These are phyloP conservation scores for Oasisia sp. DNA, from an alignment of 2,888 invertebrate species.

Conservation along the genomic window DNA sequence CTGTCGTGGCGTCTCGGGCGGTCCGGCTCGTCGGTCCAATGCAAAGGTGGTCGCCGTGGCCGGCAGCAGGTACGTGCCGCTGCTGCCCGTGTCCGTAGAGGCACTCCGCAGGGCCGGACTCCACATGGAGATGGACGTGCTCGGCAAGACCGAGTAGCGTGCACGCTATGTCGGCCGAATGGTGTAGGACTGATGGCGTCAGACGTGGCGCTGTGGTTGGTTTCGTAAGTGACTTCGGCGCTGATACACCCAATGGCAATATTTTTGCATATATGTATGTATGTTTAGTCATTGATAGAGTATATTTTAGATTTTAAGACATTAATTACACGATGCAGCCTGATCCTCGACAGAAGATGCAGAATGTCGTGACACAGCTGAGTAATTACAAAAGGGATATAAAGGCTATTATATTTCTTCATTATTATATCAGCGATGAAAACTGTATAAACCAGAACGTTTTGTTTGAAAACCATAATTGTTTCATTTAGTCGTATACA, in stretches of 20 bases:
- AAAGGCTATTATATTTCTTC: too few species aligned
- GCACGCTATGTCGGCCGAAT: background rate
- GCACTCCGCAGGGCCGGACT: background rate
- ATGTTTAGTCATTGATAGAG: background rate
- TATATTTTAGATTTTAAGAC: background rate
- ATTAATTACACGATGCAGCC: too few species aligned
- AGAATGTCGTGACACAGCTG: too few species aligned
- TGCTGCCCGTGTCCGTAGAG: background rate
- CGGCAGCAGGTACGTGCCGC: background rate
- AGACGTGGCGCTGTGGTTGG: background rate
- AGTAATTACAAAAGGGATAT: too few species aligned
- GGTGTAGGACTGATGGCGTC: background rate
- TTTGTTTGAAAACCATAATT: too few species aligned
- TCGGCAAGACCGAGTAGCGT: background rate
- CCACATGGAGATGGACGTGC: background rate
- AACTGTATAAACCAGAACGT: too few species aligned
- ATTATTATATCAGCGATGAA: too few species aligned
- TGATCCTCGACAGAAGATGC: too few species aligned
- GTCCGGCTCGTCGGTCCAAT: background rate
- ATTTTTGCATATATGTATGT: background rate
- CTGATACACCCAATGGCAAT: background rate
- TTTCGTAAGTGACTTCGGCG: too few species aligned
- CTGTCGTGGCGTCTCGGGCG: background rate
- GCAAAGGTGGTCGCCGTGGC: background rate
- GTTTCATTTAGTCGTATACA: too few species aligned